Base-by-base conservation (phyloP, 2,113 vertebrate species). In the Ardeotis arabs region DNA sequence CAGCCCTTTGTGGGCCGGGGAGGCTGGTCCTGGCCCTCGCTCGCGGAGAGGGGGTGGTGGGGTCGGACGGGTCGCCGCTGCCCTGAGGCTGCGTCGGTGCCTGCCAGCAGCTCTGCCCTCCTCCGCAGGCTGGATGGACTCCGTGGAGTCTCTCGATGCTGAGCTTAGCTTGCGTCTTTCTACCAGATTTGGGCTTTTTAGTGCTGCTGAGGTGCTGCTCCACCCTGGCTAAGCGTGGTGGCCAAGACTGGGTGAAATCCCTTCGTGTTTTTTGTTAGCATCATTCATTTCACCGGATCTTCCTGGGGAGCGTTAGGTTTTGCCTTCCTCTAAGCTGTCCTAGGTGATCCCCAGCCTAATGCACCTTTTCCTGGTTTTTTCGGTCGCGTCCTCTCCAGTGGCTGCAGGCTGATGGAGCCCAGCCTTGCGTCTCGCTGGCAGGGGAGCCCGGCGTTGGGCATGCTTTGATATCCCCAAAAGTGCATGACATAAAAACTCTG, bases 301-400 rank as follows among this genome's bases (percentile, higher is more conserved):
- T 66, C 5, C 0, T 13, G 70, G 9, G 24, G 22, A 53, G 9
- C 2, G 0, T 67, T 1, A 28, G 4, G 4, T 35, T 64, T 58
- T 52, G 25, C 74, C 39, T 41, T 72, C 35, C 21, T 10, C 14
- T 33, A 3, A 5, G 29, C 13, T 75, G 50, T 62, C 66, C 68
- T 21, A 2, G 15, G 5, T 29, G 28, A 20, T 67, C 9, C 33
- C 44, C 9, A 4, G 19, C 6, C 1, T 39, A 2, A 29, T 17
- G 39, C 19, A 28, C 13, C 11, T 84, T 69, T 62, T 39, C 7
- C 59, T 81, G 55, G 52, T 13, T 53, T 39, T 67, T 77, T 62
- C 2, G 12, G 29, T 14, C 29, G 0, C 25, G 5, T 50, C 41
- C 22, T 35, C 49, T 49, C 27, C 31, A 2, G 0, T 6, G 10